Evolutionary conservation across 2,888 invertebrate genomes (phyloP).

Genomic region (Luperina testacea): DNA sequence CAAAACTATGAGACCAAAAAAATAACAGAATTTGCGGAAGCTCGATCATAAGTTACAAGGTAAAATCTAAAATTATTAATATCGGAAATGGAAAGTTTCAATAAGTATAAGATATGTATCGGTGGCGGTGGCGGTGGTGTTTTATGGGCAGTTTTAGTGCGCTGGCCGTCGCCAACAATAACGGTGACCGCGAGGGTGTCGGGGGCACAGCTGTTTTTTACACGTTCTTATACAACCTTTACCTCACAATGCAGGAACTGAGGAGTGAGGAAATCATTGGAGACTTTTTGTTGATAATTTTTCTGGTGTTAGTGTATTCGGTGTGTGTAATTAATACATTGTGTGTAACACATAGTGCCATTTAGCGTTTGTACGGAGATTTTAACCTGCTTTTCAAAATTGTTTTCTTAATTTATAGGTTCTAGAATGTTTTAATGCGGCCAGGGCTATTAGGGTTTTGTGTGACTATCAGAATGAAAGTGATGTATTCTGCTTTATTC

Average conservation of each 20-base stretch:
- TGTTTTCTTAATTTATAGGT: neutral
- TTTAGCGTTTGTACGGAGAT: neutral
- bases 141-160: constrained; percentile 87
- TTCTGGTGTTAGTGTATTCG: too few species aligned
- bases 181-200: constrained; percentile 86
- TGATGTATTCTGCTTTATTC: too few species aligned
- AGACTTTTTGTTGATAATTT: constrained; percentile 43
- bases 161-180: constrained; percentile 78
- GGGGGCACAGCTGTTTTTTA: constrained; percentile 92
- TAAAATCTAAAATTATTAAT: constrained; percentile 60
- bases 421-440: neutral
- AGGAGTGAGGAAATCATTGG: constrained; percentile 68
- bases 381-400: neutral
- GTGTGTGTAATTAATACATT: too few species aligned
- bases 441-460: neutral
- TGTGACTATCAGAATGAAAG: neutral
- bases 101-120: constrained; percentile 81
- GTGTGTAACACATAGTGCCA: neutral
- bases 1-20: constrained; percentile 1
- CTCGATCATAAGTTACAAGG: constrained; percentile 38
- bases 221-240: constrained; percentile 84
- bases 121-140: constrained; percentile 65
- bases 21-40: constrained; percentile 15
- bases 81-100: constrained; percentile 77
- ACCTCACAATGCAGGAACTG: constrained; percentile 75